These are phyloP conservation scores for Plutomurus gul DNA, from an alignment of 1,140 invertebrate genomes.

Conservation along the genomic window DNA sequence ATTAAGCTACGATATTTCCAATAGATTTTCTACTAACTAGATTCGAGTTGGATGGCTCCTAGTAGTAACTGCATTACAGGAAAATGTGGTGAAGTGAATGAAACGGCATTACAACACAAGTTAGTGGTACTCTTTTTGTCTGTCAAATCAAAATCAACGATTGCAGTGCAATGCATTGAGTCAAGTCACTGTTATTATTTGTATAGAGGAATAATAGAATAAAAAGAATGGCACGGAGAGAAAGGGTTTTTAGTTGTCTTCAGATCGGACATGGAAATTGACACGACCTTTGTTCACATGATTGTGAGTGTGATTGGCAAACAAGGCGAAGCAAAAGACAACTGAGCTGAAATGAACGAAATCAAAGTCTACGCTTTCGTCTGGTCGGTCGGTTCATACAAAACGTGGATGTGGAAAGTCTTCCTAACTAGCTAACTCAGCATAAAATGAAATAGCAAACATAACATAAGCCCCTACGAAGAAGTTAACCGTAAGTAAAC, in stretches of 20 bases:
- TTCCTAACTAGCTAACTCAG: too few relatives aligned
- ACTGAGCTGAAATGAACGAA: too few relatives aligned
- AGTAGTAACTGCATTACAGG: not conserved
- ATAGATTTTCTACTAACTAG: too few relatives aligned
- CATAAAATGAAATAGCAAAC: too few relatives aligned
- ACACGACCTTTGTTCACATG: slow-evolving; percentile 23
- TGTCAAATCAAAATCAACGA: slow-evolving; percentile 5
- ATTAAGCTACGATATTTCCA: too few relatives aligned
- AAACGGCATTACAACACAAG: not conserved
- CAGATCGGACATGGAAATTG: slow-evolving; percentile 12
- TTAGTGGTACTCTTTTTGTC: not conserved
- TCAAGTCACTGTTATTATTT: slow-evolving; percentile 28
- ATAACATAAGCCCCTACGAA: too few relatives aligned
- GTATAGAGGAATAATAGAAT: not conserved
- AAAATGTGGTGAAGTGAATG: not conserved
- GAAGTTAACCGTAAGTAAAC: too few relatives aligned
- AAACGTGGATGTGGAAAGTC: too few relatives aligned
- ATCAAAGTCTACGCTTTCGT: too few relatives aligned
- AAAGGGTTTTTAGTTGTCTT: slow-evolving; percentile 11
- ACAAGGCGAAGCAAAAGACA: not conserved
- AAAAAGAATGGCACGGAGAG: not conserved
- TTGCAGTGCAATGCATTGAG: slow-evolving; percentile 8
- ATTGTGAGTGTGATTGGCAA: slow-evolving; percentile 28
- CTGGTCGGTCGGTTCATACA: too few relatives aligned
- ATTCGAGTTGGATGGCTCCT: too few relatives aligned